Evolutionary conservation across 2,797 vertebrate genomes (phyloP).

Genomic region (Sparus aurata): DNA sequence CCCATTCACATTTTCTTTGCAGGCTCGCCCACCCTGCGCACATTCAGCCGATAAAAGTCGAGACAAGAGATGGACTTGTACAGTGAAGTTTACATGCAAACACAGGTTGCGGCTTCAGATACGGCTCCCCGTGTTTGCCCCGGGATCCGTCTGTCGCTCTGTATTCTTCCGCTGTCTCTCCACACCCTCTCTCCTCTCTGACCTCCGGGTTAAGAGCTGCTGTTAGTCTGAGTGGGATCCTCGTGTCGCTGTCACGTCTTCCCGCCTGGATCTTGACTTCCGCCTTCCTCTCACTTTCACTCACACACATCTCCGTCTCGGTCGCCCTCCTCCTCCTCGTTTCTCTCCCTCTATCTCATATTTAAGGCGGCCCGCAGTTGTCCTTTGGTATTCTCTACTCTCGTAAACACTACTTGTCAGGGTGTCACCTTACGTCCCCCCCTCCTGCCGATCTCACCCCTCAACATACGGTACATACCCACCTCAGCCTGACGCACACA

Average conservation of each 20-base stretch:
- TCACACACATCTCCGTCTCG: conserved; percentile 31
- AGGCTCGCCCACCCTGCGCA: conserved; percentile 7
- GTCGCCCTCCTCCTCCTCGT: conserved; percentile 34
- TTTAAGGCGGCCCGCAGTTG: conserved; percentile 61
- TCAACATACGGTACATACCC: conserved; percentile 40
- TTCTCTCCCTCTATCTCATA: conserved; percentile 53
- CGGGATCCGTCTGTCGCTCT: conserved; percentile 23
- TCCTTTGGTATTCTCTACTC: conserved; percentile 63
- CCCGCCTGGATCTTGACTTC: conserved; percentile 45
- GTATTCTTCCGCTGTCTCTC: conserved; percentile 22
- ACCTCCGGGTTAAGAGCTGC: conserved; percentile 48
- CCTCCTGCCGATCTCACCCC: conserved; percentile 29
- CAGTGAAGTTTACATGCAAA: conserved; percentile 30
- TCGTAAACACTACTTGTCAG: conserved; percentile 77
- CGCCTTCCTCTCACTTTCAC: conserved; percentile 52
- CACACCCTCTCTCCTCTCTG: conserved; percentile 32
- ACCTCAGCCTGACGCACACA: conserved; percentile 33
- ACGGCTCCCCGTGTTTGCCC: conserved; percentile 19
- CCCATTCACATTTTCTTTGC: conserved; percentile 53
- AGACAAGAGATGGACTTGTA: conserved; percentile 23
- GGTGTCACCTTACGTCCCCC: conserved; percentile 73
- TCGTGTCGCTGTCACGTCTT: conserved; percentile 63
- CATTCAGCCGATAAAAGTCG: conserved; percentile 26
- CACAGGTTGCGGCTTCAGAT: conserved; percentile 4
- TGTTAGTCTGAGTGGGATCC: conserved; percentile 57